Evolutionary conservation across 2,888 invertebrate species (phyloP), one percentile per base, ranked within the genome.

Genomic region (Drosophila prostipennis): DNA sequence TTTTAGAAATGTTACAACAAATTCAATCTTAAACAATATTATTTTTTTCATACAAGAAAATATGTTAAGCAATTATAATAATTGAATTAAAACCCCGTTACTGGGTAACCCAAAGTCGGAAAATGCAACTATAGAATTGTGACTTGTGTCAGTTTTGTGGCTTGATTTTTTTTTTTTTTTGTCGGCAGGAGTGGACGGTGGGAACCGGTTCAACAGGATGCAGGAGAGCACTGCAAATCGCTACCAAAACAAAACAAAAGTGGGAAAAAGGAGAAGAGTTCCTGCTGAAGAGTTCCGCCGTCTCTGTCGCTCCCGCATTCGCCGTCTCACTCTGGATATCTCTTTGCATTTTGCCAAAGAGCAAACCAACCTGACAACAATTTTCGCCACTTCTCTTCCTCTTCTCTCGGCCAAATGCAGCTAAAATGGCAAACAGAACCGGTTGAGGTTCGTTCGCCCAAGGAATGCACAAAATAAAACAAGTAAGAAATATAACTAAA

Each of bases 191-290:
- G 52, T 52, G 61, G 67, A 40, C 40, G 16, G 52, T 45, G 54
- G 56, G 52, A 84, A 80, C 81, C 81, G 81, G 87, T 81, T 78
- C 77, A 74, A 84, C 87, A 87, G 81, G 81, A 81, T 87, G 87
- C 84, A 72, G 72, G 64, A 72, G 55, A 36, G 48, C 34, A 19
- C 40, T 23, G 54, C 40, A 77, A 69, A 57, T 74, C 48, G 73
- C 76, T 72, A 75, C 73, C 78, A 86, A 72, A 48, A 26, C 37
- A 34, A 61, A 59, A 46, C 11, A 37, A 60, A 46, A 14, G 45
- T 37, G 34, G 23, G 16, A 29, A 34, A 34, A 54, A 37, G 48
- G 48, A 48, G 48, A 48, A 34, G 34, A 48, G 48, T 34, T 34
- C 29, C 14, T 0, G 2, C 46, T n/a, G n/a, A n/a, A n/a, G n/a